These are phyloP conservation scores for Chrysocyon brachyurus DNA, from an alignment of 2,797 vertebrate genomes.

Conservation along the genomic window DNA sequence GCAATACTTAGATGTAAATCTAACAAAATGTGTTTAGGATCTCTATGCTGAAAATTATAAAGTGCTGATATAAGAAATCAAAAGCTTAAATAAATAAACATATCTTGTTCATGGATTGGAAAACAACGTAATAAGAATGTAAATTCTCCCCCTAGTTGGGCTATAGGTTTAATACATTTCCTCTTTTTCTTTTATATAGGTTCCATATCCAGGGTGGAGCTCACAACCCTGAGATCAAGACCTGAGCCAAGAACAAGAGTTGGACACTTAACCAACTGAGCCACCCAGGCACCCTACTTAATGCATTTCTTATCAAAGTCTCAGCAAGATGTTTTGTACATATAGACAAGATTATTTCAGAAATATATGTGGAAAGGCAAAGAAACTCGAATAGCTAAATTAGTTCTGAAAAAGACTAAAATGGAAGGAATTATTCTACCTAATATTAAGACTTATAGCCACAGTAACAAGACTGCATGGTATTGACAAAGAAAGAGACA, in stretches of 20 bases:
- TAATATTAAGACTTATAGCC: slow-evolving; percentile 20
- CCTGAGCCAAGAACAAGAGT: background rate
- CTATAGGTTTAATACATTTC: background rate
- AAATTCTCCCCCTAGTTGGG: background rate
- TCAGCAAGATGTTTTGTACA: background rate
- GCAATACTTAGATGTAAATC: background rate
- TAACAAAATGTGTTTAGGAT: background rate
- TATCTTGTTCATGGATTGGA: background rate
- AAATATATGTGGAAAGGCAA: background rate
- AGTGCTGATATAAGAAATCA: background rate
- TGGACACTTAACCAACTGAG: background rate
- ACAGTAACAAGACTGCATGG: background rate
- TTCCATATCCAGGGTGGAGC: background rate
- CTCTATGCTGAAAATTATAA: slow-evolving; percentile 7
- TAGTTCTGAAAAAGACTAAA: slow-evolving; percentile 45
- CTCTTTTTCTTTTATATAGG: background rate
- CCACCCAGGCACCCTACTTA: background rate
- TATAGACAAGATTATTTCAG: background rate
- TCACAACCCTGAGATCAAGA: background rate
- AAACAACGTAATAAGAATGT: background rate
- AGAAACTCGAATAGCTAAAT: background rate
- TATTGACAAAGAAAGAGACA: background rate
- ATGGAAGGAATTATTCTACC: background rate
- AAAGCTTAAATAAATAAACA: background rate
- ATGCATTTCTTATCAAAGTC: slow-evolving; percentile 34